Evolutionary conservation across 2,888 invertebrate genomes (phyloP).

Genomic region (Allophyes oxyacanthae): DNA sequence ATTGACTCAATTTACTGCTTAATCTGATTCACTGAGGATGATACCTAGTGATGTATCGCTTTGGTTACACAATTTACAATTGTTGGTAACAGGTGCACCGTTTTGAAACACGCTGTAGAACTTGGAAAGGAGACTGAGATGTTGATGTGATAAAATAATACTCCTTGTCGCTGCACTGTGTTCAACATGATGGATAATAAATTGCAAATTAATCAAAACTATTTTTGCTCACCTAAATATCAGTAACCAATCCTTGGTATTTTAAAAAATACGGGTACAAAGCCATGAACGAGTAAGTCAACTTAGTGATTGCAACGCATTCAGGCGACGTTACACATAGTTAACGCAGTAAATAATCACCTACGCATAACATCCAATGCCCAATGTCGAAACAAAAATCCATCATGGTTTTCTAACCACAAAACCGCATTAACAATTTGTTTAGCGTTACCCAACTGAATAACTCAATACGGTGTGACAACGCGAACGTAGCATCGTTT

Average conservation of each 20-base stretch:
- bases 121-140: not conserved
- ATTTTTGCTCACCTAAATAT: constrained; percentile 1
- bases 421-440: constrained; percentile 54
- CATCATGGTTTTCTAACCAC: constrained; percentile 42
- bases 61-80: constrained; percentile 49
- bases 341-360: constrained; percentile 47
- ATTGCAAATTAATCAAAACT: not conserved
- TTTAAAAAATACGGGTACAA: not conserved
- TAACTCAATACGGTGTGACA: constrained; percentile 53
- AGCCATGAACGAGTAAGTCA: constrained; percentile 28
- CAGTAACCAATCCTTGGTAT: constrained; percentile 14
- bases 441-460: constrained; percentile 46
- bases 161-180: too few species aligned
- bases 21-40: constrained; percentile 80
- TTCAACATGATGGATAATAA: not conserved
- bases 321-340: constrained; percentile 36
- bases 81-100: constrained; percentile 17
- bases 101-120: constrained; percentile 24
- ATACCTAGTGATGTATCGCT: constrained; percentile 47
- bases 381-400: constrained; percentile 47
- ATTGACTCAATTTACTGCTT: constrained; percentile 77
- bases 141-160: not conserved
- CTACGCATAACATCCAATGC: constrained; percentile 45
- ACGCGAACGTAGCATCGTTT: constrained; percentile 57
- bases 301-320: constrained; percentile 46